Base-by-base conservation (phyloP, 2,888 invertebrate genomes). In the Leptinotarsa tumamoca region DNA sequence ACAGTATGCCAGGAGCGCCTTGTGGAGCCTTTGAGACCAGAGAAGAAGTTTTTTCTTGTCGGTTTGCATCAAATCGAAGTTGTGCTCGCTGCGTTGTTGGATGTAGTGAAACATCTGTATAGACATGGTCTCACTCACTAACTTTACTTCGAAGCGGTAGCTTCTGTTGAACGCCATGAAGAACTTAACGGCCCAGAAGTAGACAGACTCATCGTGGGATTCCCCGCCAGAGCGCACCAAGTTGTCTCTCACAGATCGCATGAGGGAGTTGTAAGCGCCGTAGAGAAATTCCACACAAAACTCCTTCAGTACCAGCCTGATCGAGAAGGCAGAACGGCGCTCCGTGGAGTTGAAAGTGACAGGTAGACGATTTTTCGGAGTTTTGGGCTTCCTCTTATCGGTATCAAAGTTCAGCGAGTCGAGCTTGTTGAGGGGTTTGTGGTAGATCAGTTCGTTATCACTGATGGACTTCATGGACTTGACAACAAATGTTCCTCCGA, bases 141-240 rank as follows among this genome's bases (percentile, higher is more conserved):
- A 91, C 88, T 96, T 95, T 80, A 98, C 93, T 89, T 95, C 92
- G 86, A 96, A 95, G 84, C 95, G 93, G 87, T 95, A 94, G 84
- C 93, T 91, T 81, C 98, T 93, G 90, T 98, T 98, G 89, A 98
- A 98, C 89, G 97, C 96, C 97, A 98, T 98, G 89, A 98, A 98
- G 90, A 98, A 98, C 85, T 95, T 93, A 82, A 98, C 91, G 10
- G 96, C 94, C 97, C 98, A 98, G 79, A 98, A 90, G 88, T 98
- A 97, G 88, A 97, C 98, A 0, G 96, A 95, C 87, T 98, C 96
- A 89, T 98, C 98, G 87, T 96, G 93, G 72, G 93, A 92, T 86
- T 95, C 94, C 0, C 93, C 92, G 81, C 93, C 90, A 4, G 91
- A 91, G 27, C 83, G 76, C 49, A 93, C 92, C 79, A 95, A 89